Percentiles rank a stretch among this genome's conserved stretches.
These are phyloP conservation scores for Micoletzkya japonica DNA, from an alignment of 2,888 invertebrate species.

Conservation along the genomic window DNA sequence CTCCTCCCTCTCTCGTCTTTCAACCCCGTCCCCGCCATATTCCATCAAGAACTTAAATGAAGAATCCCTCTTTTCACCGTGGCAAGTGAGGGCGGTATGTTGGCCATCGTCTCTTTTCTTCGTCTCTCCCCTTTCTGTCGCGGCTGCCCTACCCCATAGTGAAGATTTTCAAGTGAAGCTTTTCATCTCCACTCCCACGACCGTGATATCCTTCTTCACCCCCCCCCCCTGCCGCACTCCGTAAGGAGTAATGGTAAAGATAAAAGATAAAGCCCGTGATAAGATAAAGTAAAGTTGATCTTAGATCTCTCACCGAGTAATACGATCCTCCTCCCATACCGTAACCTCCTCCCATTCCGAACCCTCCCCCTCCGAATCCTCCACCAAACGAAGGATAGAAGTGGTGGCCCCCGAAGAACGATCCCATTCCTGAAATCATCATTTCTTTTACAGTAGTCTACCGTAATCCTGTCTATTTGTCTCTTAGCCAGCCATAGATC, in stretches of 20 bases:
- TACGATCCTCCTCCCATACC: constrained; percentile 28
- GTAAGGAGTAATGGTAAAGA: neutral
- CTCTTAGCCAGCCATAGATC: neutral
- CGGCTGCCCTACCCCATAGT: no score
- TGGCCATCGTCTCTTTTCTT: neutral
- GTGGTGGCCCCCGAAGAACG: constrained; percentile 29
- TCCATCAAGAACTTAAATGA: neutral
- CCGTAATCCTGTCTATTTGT: no score
- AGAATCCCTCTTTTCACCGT: neutral
- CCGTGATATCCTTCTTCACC: neutral
- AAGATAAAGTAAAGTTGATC: neutral
- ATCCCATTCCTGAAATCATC: constrained; percentile 25
- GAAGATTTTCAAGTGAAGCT: no score
- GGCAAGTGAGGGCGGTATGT: neutral
- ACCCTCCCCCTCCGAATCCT: constrained; percentile 44
- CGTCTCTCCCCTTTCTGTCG: neutral
- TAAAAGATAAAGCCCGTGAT: neutral
- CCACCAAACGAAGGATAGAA: constrained; percentile 42
- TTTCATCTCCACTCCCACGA: neutral
- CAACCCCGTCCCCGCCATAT: no score
- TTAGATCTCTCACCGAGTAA: constrained; percentile 32
- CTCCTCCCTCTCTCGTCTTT: no score
- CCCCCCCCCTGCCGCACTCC: neutral
- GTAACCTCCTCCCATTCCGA: constrained; percentile 44
- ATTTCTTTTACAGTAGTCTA: neutral